These are phyloP conservation scores for Sphaerophoria rueppellii DNA, from an alignment of 2,888 invertebrate species.

Conservation along the genomic window DNA sequence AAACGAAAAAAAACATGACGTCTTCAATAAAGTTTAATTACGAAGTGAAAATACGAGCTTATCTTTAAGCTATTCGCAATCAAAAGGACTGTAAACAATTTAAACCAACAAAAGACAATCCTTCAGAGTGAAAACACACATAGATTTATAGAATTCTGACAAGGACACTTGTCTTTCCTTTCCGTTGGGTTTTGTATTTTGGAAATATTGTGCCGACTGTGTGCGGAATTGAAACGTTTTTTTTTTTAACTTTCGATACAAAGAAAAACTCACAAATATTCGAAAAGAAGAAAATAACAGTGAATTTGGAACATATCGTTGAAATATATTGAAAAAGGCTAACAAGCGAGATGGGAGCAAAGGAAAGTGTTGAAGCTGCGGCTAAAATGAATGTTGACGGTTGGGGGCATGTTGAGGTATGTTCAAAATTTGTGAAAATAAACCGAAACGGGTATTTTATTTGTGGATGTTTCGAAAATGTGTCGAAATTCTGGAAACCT, in stretches of 20 bases:
- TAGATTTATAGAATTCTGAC: constrained; percentile 16
- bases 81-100: constrained; percentile 31
- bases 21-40: constrained; percentile 11
- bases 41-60: neutral
- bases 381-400: constrained; percentile 91
- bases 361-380: constrained; percentile 90
- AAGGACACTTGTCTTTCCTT: constrained; percentile 44
- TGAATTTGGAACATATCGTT: constrained; percentile 67
- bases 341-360: constrained; percentile 87
- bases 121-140: constrained; percentile 17
- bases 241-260: neutral
- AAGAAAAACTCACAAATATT: constrained; percentile 3
- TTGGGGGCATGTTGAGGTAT: constrained; percentile 92
- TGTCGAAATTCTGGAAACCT: too few species aligned
- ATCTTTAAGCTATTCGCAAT: constrained; percentile 11
- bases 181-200: neutral
- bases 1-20: constrained; percentile 6
- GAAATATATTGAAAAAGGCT: constrained; percentile 50
- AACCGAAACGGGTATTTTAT: neutral
- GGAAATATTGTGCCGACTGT: constrained; percentile 31
- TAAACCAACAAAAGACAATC: constrained; percentile 30
- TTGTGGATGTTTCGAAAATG: too few species aligned
- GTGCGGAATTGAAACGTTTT: constrained; percentile 58
- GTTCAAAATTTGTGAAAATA: constrained; percentile 68
- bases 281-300: constrained; percentile 23